A percentile compares a stretch with the other conserved stretches of the same genome.
Evolutionary conservation across 2,797 vertebrate genomes (phyloP).

Genomic region (Sebastiscus albofasciatus): DNA sequence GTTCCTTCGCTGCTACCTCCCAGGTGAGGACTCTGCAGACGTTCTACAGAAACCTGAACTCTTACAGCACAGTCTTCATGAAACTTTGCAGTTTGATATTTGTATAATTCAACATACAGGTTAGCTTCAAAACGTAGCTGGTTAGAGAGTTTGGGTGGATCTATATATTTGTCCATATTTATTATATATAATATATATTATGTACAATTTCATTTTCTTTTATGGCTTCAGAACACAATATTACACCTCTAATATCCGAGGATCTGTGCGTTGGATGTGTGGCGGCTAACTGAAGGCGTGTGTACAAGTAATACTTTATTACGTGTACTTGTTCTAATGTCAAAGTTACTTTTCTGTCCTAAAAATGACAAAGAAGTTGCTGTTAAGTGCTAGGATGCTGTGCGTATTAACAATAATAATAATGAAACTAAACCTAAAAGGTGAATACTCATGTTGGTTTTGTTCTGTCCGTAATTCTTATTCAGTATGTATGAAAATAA

Average conservation of each 20-base stretch:
- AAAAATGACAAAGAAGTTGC: not conserved
- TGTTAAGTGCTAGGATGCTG: conserved; percentile 30
- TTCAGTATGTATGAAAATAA: not conserved
- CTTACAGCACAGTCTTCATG: conserved; percentile 12
- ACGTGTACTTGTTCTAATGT: not conserved
- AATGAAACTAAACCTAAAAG: not conserved
- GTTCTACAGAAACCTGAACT: conserved; percentile 9
- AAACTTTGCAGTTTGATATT: conserved; percentile 14
- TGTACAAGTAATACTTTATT: not conserved
- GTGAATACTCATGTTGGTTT: not conserved
- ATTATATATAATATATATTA: conserved; percentile 11
- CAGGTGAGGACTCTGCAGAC: not conserved
- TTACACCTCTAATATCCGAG: not conserved
- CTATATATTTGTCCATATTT: conserved; percentile 3
- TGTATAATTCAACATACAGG: conserved; percentile 9
- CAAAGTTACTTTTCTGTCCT: not conserved
- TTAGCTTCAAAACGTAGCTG: conserved; percentile 15
- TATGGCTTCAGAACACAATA: conserved; percentile 58
- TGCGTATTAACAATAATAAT: not conserved
- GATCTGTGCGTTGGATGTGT: conserved; percentile 55
- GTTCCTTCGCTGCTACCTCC: not conserved
- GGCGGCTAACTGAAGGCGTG: conserved; percentile 60
- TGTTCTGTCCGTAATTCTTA: not conserved
- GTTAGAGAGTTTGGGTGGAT: not conserved
- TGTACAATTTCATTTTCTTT: conserved; percentile 20